Base-by-base conservation (phyloP, 2,888 invertebrate genomes). In the Spodoptera exigua region DNA sequence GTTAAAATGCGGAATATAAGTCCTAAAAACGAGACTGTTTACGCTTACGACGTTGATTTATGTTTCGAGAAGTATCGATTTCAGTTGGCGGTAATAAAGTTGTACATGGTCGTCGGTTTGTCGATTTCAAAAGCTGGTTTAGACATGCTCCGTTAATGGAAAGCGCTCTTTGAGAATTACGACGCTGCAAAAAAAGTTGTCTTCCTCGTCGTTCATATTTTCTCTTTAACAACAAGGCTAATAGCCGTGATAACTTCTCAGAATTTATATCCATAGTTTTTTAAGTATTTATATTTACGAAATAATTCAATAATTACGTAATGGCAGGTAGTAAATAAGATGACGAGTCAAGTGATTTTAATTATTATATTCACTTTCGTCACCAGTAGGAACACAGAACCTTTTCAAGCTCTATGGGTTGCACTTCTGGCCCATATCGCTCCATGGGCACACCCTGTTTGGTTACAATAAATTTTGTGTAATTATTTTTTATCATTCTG, bases 381-480 rank as follows among this genome's bases (percentile, higher is more conserved):
- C 36, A 69, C 12, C 59, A 44, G 21, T 40, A 56, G 2, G 17
- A 1, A 2, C 9, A 14, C 0, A 69, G 46, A 7, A 36, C 5
- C 40, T 60, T 12, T 12, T 58, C 35, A 10, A 71, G 37, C 35
- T 32, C n/a, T 0, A 1, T 4, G 7, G 39, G 44, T 9, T 16
- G 16, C 35, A 61, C 9, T 55, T 63, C 53, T n/a, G 48, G 13
- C 7, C 55, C 68, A 12, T 39, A 7, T 37, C 68, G 57, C 2
- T 58, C 21, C 7, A 58, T 17, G 3, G 72, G 63, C 1, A 58
- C 3, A 27, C 71, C 71, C 9, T 0, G 0, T 60, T 32, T 41
- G 34, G 44, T 53, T 2, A 71, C 16, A 37, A 71, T 46, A 57
- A 61, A 73, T 59, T 73, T 73, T 18, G 70, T 59, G 18, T 54